Evolutionary conservation across 2,113 vertebrate genomes (phyloP).

Genomic region (Hippocampus guttulatus): DNA sequence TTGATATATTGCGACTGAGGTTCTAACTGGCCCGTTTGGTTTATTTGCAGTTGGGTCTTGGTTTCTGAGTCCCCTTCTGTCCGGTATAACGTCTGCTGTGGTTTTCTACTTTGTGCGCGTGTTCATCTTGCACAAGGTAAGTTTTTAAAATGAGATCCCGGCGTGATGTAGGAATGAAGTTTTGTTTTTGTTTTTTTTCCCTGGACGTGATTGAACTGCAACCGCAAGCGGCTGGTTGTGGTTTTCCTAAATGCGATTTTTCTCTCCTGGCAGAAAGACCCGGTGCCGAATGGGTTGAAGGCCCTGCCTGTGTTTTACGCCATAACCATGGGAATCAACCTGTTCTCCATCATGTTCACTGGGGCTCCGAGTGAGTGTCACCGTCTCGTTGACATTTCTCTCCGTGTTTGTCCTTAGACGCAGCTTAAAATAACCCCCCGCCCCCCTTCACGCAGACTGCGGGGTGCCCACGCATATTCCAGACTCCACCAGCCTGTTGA

Average conservation of each 20-base stretch:
- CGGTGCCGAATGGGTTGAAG: constrained; percentile 89
- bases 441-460: constrained; percentile 57
- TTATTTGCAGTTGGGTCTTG: constrained; percentile 83
- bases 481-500: constrained; percentile 60
- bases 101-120: constrained; percentile 87
- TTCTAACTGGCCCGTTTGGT: not conserved
- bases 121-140: constrained; percentile 92
- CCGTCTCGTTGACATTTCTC: constrained; percentile 43
- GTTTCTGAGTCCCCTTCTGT: constrained; percentile 95
- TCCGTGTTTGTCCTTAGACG: constrained; percentile 56
- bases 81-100: constrained; percentile 88
- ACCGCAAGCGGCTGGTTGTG: constrained; percentile 1
- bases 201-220: constrained; percentile 8
- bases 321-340: constrained; percentile 88
- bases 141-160: not conserved
- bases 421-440: constrained; percentile 58
- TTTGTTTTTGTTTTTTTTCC: not conserved
- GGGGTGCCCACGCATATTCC: constrained; percentile 56
- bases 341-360: constrained; percentile 93
- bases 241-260: constrained; percentile 17
- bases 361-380: constrained; percentile 88
- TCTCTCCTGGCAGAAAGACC: constrained; percentile 77
- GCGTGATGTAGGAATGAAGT: not conserved
- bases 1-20: not conserved
- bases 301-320: constrained; percentile 94